Conservation (phyloP, 2,113 vertebrate species). For the Podarcis muralis region DNA sequence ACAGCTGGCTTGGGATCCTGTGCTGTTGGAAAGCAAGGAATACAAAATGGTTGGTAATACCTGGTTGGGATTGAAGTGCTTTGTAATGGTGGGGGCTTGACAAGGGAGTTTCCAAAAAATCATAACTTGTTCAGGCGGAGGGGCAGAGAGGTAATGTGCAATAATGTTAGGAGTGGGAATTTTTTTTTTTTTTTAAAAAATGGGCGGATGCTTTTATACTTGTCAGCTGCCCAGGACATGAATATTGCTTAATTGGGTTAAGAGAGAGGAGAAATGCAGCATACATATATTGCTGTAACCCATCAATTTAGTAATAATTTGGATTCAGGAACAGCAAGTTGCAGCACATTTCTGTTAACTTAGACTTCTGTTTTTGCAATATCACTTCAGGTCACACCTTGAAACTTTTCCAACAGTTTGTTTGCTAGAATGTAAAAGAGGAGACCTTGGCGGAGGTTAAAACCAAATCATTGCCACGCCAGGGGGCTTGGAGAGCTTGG, state of each 20-base stretch:
- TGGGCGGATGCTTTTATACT: neutral
- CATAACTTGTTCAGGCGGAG: neutral
- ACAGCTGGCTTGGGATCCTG: neutral
- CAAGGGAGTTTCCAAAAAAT: neutral
- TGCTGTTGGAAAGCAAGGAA: neutral
- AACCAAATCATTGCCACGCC: conserved; percentile 48
- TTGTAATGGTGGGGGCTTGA: neutral
- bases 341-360: neutral
- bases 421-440: conserved; percentile 29
- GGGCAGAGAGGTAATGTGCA: neutral
- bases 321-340: neutral
- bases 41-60: neutral
- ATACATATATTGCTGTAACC: neutral
- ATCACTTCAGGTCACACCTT: neutral
- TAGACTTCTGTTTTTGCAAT: neutral
- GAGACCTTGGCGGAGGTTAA: conserved; percentile 60
- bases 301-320: neutral
- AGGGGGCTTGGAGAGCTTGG: conserved; percentile 37
- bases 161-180: neutral
- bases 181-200: accelerated
- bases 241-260: neutral
- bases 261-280: neutral
- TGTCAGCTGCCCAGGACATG: neutral
- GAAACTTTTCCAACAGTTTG: conserved; percentile 46
- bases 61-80: neutral